Evolutionary conservation across 2,888 invertebrate species (phyloP).

Genomic region (Auanema sp.): DNA sequence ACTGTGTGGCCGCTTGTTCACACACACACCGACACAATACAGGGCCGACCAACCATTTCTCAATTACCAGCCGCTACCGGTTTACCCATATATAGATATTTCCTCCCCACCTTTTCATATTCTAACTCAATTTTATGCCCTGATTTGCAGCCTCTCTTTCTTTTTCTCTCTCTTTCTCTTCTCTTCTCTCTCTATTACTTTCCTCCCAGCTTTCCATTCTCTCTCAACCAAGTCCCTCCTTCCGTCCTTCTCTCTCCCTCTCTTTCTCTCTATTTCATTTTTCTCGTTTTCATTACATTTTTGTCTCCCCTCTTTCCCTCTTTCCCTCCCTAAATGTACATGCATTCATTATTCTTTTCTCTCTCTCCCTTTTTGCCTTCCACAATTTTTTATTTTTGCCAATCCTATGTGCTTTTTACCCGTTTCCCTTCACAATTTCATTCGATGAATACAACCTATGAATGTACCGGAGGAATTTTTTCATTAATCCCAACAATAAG

Average conservation of each 20-base stretch:
- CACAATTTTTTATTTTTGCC: conserved; percentile 9
- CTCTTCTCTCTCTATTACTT: not conserved
- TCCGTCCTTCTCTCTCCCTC: not conserved
- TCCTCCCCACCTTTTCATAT: not conserved
- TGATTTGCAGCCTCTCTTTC: conserved; percentile 6
- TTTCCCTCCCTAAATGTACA: conserved; percentile 5
- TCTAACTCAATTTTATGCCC: not conserved
- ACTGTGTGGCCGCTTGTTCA: not conserved
- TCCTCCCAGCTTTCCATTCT: not conserved
- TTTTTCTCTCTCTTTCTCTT: not conserved
- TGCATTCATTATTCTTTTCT: not conserved
- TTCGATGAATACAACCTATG: conserved; percentile 3
- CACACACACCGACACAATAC: not conserved
- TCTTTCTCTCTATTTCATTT: not conserved
- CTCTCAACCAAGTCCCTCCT: not conserved
- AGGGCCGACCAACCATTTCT: conserved; percentile 1
- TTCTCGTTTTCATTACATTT: not conserved
- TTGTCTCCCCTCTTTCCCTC: not conserved
- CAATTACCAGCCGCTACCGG: not conserved
- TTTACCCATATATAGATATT: conserved; percentile 4
- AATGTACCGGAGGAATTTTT: too few species aligned
- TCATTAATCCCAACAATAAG: too few species aligned
- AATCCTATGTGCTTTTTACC: conserved; percentile 1
- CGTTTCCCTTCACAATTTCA: conserved; percentile 4
- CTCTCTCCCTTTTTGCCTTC: conserved; percentile 12